These are phyloP conservation scores for Nestor notabilis DNA, from an alignment of 2,113 vertebrate genomes.

Conservation along the genomic window DNA sequence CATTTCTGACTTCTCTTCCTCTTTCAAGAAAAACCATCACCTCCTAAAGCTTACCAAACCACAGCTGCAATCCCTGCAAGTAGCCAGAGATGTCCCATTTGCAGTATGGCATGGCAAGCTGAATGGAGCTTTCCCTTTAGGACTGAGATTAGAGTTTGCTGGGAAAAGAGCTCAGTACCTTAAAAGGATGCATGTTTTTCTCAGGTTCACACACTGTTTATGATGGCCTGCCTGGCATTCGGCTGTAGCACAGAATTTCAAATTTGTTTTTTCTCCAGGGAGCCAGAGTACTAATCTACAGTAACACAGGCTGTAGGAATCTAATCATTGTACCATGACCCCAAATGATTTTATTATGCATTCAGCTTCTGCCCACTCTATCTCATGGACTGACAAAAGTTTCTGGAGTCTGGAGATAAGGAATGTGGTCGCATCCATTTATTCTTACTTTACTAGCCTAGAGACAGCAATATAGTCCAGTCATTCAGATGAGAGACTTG, in stretches of 20 bases:
- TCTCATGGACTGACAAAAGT: conserved; percentile 62
- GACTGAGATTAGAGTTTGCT: neutral
- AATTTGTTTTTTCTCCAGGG: conserved; percentile 67
- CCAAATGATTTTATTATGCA: conserved; percentile 61
- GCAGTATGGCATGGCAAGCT: neutral
- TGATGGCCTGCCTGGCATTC: conserved; percentile 14
- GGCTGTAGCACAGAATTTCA: neutral
- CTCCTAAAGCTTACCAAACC: neutral
- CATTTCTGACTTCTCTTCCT: neutral
- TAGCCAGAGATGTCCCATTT: neutral
- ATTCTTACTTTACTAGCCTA: conserved; percentile 55
- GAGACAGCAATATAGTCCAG: conserved; percentile 57
- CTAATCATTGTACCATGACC: conserved; percentile 67
- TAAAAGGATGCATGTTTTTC: neutral
- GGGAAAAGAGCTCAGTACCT: neutral
- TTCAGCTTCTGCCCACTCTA: conserved; percentile 52
- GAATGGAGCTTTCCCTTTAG: neutral
- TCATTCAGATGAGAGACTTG: conserved; percentile 43
- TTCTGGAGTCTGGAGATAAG: conserved; percentile 70
- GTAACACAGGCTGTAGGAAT: conserved; percentile 58
- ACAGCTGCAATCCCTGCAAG: neutral
- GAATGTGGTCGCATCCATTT: conserved; percentile 53
- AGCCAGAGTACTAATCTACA: conserved; percentile 61
- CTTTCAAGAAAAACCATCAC: neutral
- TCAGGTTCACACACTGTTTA: neutral